These are phyloP conservation scores for Champsocephalus esox DNA, from an alignment of 2,797 vertebrate genomes.

Conservation along the genomic window DNA sequence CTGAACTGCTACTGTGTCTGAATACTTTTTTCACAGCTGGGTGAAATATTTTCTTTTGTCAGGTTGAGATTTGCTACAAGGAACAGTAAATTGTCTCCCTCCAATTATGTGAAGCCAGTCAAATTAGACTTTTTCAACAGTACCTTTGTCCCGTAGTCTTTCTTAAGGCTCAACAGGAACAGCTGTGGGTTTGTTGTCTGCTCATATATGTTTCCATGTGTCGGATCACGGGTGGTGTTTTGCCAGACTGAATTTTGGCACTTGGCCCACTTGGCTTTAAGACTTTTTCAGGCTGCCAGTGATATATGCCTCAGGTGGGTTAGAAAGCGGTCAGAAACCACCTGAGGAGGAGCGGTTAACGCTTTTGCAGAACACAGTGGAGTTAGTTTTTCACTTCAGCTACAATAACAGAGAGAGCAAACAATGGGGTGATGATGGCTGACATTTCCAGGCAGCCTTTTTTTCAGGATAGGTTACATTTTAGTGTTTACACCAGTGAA, in stretches of 20 bases:
- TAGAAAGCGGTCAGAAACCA: slow-evolving; percentile 48
- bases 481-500: not conserved
- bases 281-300: slow-evolving; percentile 36
- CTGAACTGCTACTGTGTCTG: not conserved
- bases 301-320: slow-evolving; percentile 51
- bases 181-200: slow-evolving; percentile 17
- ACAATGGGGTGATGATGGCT: not conserved
- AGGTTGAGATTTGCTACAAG: slow-evolving; percentile 37
- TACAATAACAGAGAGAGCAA: slow-evolving; percentile 8
- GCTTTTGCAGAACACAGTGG: slow-evolving; percentile 19
- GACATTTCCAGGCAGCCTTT: slow-evolving; percentile 23
- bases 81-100: slow-evolving; percentile 39
- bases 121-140: slow-evolving; percentile 18
- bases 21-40: too few relatives aligned
- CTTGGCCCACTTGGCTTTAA: slow-evolving; percentile 35
- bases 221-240: slow-evolving; percentile 46
- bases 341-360: slow-evolving; percentile 26
- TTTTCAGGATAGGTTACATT: slow-evolving; percentile 4
- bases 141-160: slow-evolving; percentile 28
- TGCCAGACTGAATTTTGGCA: slow-evolving; percentile 53
- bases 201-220: slow-evolving; percentile 24
- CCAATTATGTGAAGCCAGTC: slow-evolving; percentile 47
- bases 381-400: slow-evolving; percentile 22
- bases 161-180: slow-evolving; percentile 30
- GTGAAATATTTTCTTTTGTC: slow-evolving; percentile 11